phyloP scores from a whole-genome alignment of 1,140 invertebrate genomes.

The Lordiphosa stackelbergi region DNA sequence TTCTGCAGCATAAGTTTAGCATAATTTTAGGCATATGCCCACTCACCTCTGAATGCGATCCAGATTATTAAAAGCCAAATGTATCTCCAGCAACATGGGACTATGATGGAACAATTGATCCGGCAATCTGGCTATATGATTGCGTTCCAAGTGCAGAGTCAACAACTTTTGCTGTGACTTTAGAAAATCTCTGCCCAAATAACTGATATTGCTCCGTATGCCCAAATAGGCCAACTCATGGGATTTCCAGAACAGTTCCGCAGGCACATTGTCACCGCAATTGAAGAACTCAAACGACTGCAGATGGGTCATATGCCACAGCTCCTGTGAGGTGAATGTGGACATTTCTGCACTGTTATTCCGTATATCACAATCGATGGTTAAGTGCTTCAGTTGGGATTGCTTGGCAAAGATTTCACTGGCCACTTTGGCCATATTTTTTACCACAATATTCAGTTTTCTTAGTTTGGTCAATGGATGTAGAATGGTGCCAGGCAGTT shows the following conservation, averaged over 20 bases:
- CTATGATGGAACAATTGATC: conserved; percentile 51
- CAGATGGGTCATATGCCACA: conserved; percentile 58
- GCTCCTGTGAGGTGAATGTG: conserved; percentile 45
- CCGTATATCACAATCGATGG: conserved; percentile 52
- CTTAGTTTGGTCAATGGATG: conserved; percentile 41
- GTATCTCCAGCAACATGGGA: conserved; percentile 44
- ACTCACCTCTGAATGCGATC: conserved; percentile 58
- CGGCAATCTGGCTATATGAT: conserved; percentile 55
- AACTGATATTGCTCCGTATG: conserved; percentile 60
- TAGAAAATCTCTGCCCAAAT: conserved; percentile 50
- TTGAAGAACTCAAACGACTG: conserved; percentile 53
- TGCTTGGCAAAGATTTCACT: conserved; percentile 54
- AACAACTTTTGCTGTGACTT: conserved; percentile 48
- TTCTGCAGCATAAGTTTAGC: too few species aligned
- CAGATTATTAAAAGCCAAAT: conserved; percentile 55
- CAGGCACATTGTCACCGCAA: conserved; percentile 57
- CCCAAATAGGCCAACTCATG: conserved; percentile 53
- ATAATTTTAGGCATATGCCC: too few species aligned
- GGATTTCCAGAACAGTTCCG: conserved; percentile 59
- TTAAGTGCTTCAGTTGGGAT: conserved; percentile 32
- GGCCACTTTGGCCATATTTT: conserved; percentile 50
- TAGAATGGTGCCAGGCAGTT: conserved; percentile 39
- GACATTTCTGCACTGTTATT: conserved; percentile 65
- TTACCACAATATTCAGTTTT: conserved; percentile 41
- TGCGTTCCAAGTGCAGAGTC: conserved; percentile 39